Base-by-base conservation (phyloP, 2,888 invertebrate species). In the Bombylius major region DNA sequence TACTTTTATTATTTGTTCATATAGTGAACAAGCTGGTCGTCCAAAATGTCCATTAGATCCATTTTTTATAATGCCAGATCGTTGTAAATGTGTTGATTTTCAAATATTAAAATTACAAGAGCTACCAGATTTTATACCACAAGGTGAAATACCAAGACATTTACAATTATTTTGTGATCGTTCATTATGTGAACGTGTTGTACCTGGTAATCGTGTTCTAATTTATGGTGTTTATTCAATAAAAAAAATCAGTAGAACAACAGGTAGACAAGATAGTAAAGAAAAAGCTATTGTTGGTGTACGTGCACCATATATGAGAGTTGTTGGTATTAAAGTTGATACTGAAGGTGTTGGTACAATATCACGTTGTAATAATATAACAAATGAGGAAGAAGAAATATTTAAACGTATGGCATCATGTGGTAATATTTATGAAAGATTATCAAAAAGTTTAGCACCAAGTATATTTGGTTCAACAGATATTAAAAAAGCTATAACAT, bases 71-170 rank as follows among this genome's bases (percentile, higher is more conserved):
- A 85, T 98, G 73, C 97, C 98, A 14, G 98, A 99, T 71, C 96
- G 95, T 75, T 98, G 98, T 73, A 82, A 84, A 63, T 99, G 98
- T 73, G 91, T 98, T 33, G 98, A 99, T 76, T 99, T 93, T 70
- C 99, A 99, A 83, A 86, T 90, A 0, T 73, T 99, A n/a, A 99
- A 97, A 73, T 75, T 98, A 12, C 98, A 99, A 80, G 99, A 99
- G 75, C 77, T 92, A 31, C 95, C 96, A 0, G 98, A 99, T 71
- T 84, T 83, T 60, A 87, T 93, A 7, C 75, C 75, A 0, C 95
- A 97, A 68, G 98, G 99, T 50, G 99, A 99, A 77, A 90, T 99
- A 80, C 98, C 99, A 0, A 82, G 99, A 0, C 98, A 99, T 72
- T 77, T 99, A 65, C 89, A 92, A 62, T 78, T 99, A 7, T 99